Conservation (phyloP, 2,113 vertebrate genomes). For the Mixornis gularis region DNA sequence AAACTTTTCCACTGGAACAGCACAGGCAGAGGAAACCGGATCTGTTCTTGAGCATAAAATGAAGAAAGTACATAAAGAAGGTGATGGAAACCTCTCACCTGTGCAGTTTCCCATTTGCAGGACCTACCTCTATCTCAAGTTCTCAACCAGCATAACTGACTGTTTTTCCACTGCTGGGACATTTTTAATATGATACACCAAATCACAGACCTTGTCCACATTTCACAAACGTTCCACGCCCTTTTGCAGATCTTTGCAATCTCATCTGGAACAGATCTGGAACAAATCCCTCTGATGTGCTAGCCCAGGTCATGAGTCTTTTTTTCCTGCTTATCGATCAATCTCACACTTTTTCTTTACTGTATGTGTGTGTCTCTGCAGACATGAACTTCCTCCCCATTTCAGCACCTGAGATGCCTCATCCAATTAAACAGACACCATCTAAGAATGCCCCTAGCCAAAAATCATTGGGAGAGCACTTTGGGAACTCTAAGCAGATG, state of each 20-base stretch:
- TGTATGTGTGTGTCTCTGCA: neutral
- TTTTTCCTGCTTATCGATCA: neutral
- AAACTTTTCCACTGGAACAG: neutral
- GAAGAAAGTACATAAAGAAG: neutral
- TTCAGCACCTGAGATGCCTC: neutral
- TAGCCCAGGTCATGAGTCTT: neutral
- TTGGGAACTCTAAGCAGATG: neutral
- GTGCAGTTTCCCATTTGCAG: neutral
- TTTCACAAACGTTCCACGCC: fast-evolving
- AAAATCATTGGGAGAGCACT: neutral
- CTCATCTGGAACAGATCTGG: neutral
- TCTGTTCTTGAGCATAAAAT: neutral
- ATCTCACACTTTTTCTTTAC: neutral
- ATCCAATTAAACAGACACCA: neutral
- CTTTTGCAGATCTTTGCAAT: neutral
- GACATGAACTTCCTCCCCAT: neutral
- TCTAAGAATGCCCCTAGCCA: neutral
- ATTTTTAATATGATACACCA: neutral
- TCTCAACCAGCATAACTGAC: neutral
- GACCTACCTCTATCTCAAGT: neutral
- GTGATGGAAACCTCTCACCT: neutral
- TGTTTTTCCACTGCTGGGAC: neutral
- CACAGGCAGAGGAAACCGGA: neutral
- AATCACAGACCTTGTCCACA: neutral
- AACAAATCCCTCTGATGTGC: neutral